Evolutionary conservation across 2,113 vertebrate genomes (phyloP).

Genomic region (Charina bottae): DNA sequence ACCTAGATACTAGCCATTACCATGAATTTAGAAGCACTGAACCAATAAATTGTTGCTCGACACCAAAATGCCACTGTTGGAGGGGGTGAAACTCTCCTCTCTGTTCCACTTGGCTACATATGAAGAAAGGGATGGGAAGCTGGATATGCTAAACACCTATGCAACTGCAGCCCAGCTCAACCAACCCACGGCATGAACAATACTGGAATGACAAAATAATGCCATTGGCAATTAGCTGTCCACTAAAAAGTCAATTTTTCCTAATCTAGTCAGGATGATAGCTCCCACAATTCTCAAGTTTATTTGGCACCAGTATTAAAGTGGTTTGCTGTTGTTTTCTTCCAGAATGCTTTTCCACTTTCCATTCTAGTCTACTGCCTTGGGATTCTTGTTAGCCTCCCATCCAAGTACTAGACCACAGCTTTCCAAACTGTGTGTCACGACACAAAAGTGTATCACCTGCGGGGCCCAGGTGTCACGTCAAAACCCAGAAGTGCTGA

Average conservation of each 20-base stretch:
- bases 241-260: background rate
- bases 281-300: background rate
- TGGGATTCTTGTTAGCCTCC: background rate
- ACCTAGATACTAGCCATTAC: constrained; percentile 23
- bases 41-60: background rate
- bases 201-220: background rate
- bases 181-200: background rate
- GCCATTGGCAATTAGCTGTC: background rate
- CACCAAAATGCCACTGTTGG: background rate
- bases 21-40: constrained; percentile 30
- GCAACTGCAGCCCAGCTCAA: background rate
- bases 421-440: too few species aligned
- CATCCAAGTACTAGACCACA: background rate
- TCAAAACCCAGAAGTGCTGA: too few species aligned
- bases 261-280: background rate
- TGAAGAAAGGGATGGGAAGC: background rate
- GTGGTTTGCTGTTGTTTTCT: background rate
- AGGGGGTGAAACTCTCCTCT: background rate
- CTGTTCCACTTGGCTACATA: constrained; percentile 15
- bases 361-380: background rate
- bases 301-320: background rate
- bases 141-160: background rate
- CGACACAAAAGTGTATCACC: too few species aligned
- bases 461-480: too few species aligned
- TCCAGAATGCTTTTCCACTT: background rate